Conservation (phyloP, 2,113 vertebrate genomes). For the Chaetodon trifascialis region DNA sequence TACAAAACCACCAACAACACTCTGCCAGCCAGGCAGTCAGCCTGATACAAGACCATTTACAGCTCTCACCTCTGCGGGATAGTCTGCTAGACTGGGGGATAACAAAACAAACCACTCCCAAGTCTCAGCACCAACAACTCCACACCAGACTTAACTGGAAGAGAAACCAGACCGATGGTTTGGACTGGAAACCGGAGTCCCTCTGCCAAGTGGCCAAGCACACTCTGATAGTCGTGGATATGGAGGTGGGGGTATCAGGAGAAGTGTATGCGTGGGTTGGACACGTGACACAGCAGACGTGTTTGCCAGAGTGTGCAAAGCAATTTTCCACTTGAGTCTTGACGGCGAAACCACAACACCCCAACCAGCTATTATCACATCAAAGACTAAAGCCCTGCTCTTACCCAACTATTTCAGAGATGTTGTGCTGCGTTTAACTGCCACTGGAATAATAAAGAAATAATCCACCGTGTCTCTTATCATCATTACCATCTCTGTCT, state of each 20-base stretch:
- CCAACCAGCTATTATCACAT: constrained; percentile 77
- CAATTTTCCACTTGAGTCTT: constrained; percentile 80
- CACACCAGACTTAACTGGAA: constrained; percentile 51
- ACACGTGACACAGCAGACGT: constrained; percentile 68
- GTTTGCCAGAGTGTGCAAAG: constrained; percentile 68
- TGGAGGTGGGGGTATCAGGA: constrained; percentile 45
- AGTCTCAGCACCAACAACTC: constrained; percentile 28
- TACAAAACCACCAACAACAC: constrained; percentile 57
- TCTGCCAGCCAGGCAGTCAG: constrained; percentile 43
- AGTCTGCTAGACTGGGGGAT: constrained; percentile 42
- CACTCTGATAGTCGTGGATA: constrained; percentile 58
- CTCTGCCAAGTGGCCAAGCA: constrained; percentile 56
- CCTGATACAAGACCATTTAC: constrained; percentile 50
- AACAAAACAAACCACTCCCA: constrained; percentile 60
- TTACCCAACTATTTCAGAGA: constrained; percentile 61
- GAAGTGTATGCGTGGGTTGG: constrained; percentile 38
- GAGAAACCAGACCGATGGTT: constrained; percentile 62
- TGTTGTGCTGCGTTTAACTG: constrained; percentile 47
- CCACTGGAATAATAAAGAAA: constrained; percentile 58
- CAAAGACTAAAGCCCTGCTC: constrained; percentile 66
- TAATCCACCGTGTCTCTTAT: constrained; percentile 47
- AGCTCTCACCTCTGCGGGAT: constrained; percentile 61
- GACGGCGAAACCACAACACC: constrained; percentile 70
- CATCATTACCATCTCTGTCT: constrained; percentile 42
- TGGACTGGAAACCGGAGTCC: constrained; percentile 62